phyloP scores from a whole-genome alignment of 2,888 invertebrate genomes.

The Oligia latruncula region DNA sequence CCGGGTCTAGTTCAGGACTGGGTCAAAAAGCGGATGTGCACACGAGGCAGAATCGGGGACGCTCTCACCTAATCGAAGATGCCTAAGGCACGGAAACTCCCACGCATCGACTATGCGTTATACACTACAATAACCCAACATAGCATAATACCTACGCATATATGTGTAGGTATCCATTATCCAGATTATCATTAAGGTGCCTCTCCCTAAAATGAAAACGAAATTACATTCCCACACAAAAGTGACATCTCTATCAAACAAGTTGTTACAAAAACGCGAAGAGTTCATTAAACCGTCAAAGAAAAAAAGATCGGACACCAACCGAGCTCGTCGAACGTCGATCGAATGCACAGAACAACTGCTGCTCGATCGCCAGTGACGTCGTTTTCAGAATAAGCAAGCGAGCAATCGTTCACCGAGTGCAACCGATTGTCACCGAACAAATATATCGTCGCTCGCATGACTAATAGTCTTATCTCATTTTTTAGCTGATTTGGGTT shows the following conservation, averaged over 20 bases:
- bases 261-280: conserved; percentile 26
- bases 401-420: no score
- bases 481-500: no score
- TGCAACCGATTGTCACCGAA: no score
- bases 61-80: no score
- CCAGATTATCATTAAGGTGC: neutral
- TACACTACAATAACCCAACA: no score
- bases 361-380: neutral
- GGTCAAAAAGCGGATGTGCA: no score
- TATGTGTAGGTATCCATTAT: neutral
- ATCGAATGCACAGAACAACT: neutral
- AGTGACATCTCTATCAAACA: conserved; percentile 13
- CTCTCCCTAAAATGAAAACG: no score
- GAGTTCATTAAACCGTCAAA: conserved; percentile 47
- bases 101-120: no score
- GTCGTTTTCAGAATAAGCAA: neutral
- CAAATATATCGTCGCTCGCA: neutral
- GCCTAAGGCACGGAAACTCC: no score
- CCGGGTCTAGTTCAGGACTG: no score
- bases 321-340: neutral
- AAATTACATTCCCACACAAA: neutral
- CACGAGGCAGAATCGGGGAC: no score
- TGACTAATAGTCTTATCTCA: no score
- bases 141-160: neutral
- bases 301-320: neutral